Base-by-base conservation (phyloP, 2,113 vertebrate genomes). In the Speoplatyrhinus poulsoni region DNA sequence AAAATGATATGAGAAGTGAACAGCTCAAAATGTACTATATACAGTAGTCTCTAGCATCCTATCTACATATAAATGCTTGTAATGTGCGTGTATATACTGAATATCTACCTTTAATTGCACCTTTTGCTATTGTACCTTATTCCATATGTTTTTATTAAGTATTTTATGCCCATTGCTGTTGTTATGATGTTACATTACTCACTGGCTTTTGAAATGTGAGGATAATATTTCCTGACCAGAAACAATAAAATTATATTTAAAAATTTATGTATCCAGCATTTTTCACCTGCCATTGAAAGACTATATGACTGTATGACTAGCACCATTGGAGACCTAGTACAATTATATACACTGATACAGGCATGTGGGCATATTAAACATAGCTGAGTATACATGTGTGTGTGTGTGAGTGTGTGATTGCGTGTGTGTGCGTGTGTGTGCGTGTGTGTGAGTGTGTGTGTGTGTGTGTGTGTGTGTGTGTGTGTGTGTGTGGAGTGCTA, bases 61-160 rank as follows among this genome's bases (percentile, higher is more conserved):
- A 53, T n/a, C 33, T 69, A 74, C 72, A 54, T 72, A 74, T 59
- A 71, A 53, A 54, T 33, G 54, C 78, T 73, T 76, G 5, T 65
- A 53, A 79, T 32, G 50, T 76, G 49, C 32, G 1, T 77, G 52
- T 78, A 65, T 11, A 72, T 75, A 80, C 57, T 19, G 10, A 11
- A 2, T 9, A 3, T 61, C 9, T 12, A 19, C 33, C 4, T 52
- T 58, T 72, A 46, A 77, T 67, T 65, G 48, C 52, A 54, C 12
- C 7, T 16, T n/a, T 8, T 15, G 36, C 36, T 41, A 41, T 41
- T 5, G 4, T 41, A 5, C 36, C 36, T 41, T 41, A 41, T 41
- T 41, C 36, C 36, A 41, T 41, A 10, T 0, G 13, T 9, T 52
- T 52, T 52, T 3, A 15, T 52, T 3, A 52, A 52, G 49, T 52